Conservation (phyloP, 2,888 invertebrate genomes). For the Cerastis leucographa region DNA sequence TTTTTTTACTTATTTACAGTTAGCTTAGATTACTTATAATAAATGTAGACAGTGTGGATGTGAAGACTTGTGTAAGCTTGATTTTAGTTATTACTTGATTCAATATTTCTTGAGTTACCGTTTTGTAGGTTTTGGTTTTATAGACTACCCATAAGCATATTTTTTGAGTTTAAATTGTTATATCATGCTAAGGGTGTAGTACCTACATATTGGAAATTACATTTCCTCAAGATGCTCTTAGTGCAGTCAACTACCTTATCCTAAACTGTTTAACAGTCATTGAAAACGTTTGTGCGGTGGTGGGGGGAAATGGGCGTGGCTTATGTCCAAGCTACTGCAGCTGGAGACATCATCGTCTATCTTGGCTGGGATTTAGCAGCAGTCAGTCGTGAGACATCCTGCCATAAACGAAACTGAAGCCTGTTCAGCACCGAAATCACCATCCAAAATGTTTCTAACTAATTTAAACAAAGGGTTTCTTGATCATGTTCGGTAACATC, state of each 20-base stretch:
- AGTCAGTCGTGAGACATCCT: neutral
- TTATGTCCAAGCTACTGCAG: neutral
- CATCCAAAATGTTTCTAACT: neutral
- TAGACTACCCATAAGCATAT: neutral
- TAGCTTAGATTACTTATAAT: slow-evolving; percentile 4
- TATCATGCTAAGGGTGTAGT: neutral
- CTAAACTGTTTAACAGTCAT: neutral
- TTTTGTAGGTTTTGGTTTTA: neutral
- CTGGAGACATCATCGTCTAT: neutral
- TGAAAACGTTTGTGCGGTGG: neutral
- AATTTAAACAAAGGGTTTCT: neutral
- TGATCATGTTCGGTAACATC: neutral
- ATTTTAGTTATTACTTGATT: slow-evolving; percentile 39
- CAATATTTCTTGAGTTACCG: neutral
- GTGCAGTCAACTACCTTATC: neutral
- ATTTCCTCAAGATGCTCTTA: neutral
- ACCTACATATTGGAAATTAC: neutral
- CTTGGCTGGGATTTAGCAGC: neutral
- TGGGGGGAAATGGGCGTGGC: slow-evolving; percentile 4
- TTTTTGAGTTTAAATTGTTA: neutral
- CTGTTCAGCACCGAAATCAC: neutral
- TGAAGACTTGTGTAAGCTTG: slow-evolving; percentile 57
- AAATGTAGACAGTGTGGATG: slow-evolving; percentile 38
- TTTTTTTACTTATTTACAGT: slow-evolving; percentile 36
- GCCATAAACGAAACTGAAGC: neutral